Evolutionary conservation across 2,888 invertebrate genomes (phyloP), one percentile per base, ranked within the genome.

Genomic region (Mystacides longicornis): DNA sequence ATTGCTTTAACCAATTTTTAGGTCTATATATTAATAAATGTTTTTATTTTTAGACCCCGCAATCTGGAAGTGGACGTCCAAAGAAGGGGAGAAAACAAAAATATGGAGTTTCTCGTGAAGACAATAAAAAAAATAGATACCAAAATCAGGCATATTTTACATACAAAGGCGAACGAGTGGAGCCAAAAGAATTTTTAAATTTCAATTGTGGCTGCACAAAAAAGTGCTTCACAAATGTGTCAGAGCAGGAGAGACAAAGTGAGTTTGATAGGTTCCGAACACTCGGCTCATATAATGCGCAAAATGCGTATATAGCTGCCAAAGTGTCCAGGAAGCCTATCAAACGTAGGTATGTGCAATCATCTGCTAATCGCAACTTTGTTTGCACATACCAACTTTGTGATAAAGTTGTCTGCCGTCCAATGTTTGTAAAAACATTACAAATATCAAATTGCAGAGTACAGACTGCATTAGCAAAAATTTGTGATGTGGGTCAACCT

Each of bases 401-500:
- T 3, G 3, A 3, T 3, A 45, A 19, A 5, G 45, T 45, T 3
- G 45, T 45, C 21, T 45, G 45, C 14, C 45, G 45, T 3, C 3
- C 45, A 3, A 45, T 43, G 7, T 43, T 43, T 16, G 5, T 5
- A 5, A 11, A 18, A 11, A 43, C 43, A 14, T 18, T 45, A 19
- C 20, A 45, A 19, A 45, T 45, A 20, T 45, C 45, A 45, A 45
- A 45, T 19, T 20, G 45, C 21, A 45, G 45, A 45, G 45, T 45
- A 3, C 45, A 45, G 14, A 45, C 45, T 20, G 45, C 45, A 45
- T 45, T 45, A 16, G 3, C 9, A 3, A 45, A 45, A 45, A 7
- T 45, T 19, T 27, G 7, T 7, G 20, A 45, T 19, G 19, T 14
- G 5, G 19, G 4, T 7, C 3, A 3, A 21, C 21, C 19, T 19